Conservation (phyloP, 2,888 invertebrate genomes). For the Dascillus cervinus region DNA sequence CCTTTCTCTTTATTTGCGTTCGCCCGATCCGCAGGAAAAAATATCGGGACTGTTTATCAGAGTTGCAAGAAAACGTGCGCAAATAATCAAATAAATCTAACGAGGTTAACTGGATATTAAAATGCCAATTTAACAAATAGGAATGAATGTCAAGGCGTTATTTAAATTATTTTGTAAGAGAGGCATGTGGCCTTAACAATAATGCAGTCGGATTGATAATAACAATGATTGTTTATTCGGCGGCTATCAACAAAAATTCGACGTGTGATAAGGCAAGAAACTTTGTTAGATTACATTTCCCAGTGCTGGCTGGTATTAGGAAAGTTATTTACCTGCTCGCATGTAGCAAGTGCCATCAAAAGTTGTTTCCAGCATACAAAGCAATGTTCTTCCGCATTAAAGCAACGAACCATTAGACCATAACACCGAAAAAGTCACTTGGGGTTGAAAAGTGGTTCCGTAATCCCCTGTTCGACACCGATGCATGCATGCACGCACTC, state of each 20-base stretch:
- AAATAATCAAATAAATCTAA: too few relatives aligned
- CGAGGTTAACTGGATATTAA: too few relatives aligned
- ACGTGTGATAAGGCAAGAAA: constrained; percentile 5
- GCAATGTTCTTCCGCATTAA: constrained; percentile 20
- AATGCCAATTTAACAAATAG: too few relatives aligned
- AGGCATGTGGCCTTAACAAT: too few relatives aligned
- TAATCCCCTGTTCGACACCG: constrained; percentile 15
- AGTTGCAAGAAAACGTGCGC: too few relatives aligned
- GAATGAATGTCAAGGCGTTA: too few relatives aligned
- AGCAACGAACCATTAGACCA: constrained; percentile 11
- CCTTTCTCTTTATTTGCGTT: too few relatives aligned
- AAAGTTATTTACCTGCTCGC: constrained; percentile 11
- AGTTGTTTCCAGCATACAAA: constrained; percentile 20
- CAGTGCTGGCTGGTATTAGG: too few relatives aligned
- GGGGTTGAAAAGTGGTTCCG: constrained; percentile 10
- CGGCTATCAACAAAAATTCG: constrained; percentile 4
- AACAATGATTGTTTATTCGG: not conserved
- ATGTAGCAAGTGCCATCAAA: constrained; percentile 19
- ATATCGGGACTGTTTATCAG: too few relatives aligned
- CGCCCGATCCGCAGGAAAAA: too few relatives aligned
- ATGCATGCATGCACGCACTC: constrained; percentile 14
- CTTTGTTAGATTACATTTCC: too few relatives aligned
- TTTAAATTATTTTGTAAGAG: too few relatives aligned
- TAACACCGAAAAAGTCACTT: constrained; percentile 13
- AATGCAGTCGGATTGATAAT: not conserved